A percentile compares a stretch with the other conserved stretches of the same genome.
Conservation (phyloP, 1,140 invertebrate genomes). For the Pseudomyrmex sp. region DNA sequence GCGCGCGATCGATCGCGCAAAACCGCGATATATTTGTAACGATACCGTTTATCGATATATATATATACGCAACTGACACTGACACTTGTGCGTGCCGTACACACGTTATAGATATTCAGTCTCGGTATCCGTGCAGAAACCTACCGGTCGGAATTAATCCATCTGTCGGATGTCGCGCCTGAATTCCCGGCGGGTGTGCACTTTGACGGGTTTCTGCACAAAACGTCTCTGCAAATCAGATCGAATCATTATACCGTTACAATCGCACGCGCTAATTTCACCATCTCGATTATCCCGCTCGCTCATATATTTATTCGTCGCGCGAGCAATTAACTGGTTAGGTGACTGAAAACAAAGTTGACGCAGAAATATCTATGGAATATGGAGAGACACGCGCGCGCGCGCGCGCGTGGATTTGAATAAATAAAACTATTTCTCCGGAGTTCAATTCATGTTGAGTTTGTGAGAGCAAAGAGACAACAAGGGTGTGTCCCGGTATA, state of each 20-base stretch:
- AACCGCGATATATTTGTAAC: slow-evolving; percentile 32
- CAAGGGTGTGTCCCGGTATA: neutral
- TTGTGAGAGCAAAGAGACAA: too few species aligned
- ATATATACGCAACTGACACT: slow-evolving; percentile 28
- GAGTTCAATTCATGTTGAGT: too few species aligned
- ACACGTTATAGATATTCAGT: slow-evolving; percentile 1
- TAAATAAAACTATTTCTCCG: too few species aligned
- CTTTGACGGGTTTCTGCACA: slow-evolving; percentile 13
- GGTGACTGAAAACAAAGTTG: neutral
- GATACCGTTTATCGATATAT: slow-evolving; percentile 6
- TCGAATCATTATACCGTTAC: slow-evolving; percentile 23
- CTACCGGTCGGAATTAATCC: slow-evolving; percentile 29
- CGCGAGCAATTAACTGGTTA: neutral
- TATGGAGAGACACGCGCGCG: too few species aligned
- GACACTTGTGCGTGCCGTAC: neutral
- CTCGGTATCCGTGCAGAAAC: slow-evolving; percentile 14
- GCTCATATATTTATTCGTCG: neutral
- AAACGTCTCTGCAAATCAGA: slow-evolving; percentile 24
- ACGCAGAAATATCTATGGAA: neutral
- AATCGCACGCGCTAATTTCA: neutral
- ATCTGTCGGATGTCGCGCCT: slow-evolving; percentile 53
- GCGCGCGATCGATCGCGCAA: neutral
- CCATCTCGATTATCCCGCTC: neutral
- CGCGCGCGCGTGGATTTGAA: too few species aligned
- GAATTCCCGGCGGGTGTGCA: slow-evolving; percentile 35